Percentiles rank a stretch among this genome's conserved stretches.
These are phyloP conservation scores for Streptopelia turtur DNA, from an alignment of 2,797 vertebrate species.

Conservation along the genomic window DNA sequence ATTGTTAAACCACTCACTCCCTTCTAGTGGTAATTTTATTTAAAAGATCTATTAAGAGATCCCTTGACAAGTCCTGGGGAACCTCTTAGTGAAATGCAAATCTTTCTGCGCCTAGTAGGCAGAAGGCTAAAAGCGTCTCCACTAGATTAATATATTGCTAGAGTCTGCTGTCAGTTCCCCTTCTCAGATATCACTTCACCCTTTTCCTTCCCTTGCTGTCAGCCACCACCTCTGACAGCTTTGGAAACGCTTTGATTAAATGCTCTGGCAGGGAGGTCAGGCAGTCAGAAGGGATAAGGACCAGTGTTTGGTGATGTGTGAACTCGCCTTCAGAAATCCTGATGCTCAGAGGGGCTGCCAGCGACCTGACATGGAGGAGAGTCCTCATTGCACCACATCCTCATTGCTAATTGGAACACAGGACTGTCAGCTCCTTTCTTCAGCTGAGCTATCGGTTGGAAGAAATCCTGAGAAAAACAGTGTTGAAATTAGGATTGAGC, in stretches of 20 bases:
- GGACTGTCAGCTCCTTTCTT: background rate
- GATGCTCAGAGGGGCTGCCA: background rate
- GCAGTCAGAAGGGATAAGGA: slow-evolving; percentile 22
- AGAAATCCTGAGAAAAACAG: background rate
- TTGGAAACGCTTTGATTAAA: background rate
- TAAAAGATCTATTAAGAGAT: background rate
- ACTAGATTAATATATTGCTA: background rate
- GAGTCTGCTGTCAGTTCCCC: background rate
- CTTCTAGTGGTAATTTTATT: background rate
- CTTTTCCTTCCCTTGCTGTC: background rate
- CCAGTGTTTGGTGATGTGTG: background rate
- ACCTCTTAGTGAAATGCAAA: background rate
- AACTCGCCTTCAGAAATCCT: background rate
- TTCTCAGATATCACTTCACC: background rate
- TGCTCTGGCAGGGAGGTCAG: background rate
- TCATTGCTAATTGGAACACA: background rate
- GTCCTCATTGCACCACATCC: background rate
- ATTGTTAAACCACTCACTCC: background rate
- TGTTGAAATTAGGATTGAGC: background rate
- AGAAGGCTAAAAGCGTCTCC: background rate
- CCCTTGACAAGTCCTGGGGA: background rate
- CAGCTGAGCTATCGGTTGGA: background rate
- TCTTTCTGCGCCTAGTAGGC: background rate
- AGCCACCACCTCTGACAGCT: background rate
- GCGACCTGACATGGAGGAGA: background rate